These are phyloP conservation scores for Eudyptes chrysolophus DNA, from an alignment of 2,113 vertebrate genomes.

Conservation along the genomic window DNA sequence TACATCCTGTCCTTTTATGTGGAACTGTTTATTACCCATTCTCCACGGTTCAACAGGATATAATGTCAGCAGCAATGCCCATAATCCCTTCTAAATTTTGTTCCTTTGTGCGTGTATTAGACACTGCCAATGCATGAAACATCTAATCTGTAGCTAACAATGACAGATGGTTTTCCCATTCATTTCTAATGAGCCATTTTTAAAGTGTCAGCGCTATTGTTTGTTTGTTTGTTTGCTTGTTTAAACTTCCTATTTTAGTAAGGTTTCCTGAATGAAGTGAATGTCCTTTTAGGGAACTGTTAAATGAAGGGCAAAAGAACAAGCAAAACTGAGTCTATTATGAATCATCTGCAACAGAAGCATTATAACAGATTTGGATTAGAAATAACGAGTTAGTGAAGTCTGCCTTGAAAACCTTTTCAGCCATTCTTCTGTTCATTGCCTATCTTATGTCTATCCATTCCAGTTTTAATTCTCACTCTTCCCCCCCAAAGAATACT, in stretches of 20 bases:
- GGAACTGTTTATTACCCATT: constrained; percentile 26
- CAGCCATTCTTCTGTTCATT: not conserved
- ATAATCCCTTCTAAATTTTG: constrained; percentile 34
- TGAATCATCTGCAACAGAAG: not conserved
- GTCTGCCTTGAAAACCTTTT: not conserved
- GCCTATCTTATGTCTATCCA: not conserved
- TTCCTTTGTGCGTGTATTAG: constrained; percentile 9
- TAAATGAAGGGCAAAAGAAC: constrained; percentile 17
- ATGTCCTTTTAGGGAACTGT: not conserved
- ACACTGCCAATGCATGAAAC: constrained; percentile 23
- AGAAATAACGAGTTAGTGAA: constrained; percentile 25
- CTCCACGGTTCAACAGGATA: constrained; percentile 2
- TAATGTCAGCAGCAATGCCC: constrained; percentile 4
- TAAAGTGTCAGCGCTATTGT: not conserved
- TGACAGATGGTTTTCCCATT: constrained; percentile 53
- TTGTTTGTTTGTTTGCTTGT: constrained; percentile 10
- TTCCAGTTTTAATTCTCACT: not conserved
- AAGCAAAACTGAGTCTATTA: not conserved
- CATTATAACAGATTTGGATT: not conserved
- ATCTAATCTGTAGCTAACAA: constrained; percentile 37
- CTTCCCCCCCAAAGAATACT: not conserved
- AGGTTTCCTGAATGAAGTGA: not conserved
- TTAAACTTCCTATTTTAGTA: constrained; percentile 45
- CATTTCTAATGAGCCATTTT: constrained; percentile 50
- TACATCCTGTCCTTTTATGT: not conserved